Percentiles rank a stretch among this genome's conserved stretches.
Conservation (phyloP, 1,140 invertebrate genomes). For the Philotrypesis tridentata region DNA sequence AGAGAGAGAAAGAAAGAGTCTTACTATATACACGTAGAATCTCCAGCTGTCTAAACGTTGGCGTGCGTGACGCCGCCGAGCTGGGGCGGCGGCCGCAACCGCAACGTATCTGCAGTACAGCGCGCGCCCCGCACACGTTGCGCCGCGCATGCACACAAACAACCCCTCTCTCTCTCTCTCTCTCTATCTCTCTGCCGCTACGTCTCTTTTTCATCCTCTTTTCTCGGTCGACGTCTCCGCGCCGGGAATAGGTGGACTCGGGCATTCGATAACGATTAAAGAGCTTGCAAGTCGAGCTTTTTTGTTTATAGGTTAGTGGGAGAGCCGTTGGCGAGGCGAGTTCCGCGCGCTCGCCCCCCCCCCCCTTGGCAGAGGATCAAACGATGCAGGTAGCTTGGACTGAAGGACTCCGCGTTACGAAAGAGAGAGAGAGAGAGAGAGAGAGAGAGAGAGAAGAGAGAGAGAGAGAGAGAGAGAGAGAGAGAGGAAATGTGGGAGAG, state of each 20-base stretch:
- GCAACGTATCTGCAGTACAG: constrained; percentile 67
- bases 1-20: no score
- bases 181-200: no score
- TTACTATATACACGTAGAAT: no score
- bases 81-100: constrained; percentile 56
- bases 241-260: no score
- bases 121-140: no score
- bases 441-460: background rate
- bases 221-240: background rate
- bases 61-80: background rate
- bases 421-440: background rate
- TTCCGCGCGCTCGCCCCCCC: no score
- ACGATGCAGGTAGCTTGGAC: background rate
- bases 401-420: background rate
- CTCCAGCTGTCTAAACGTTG: no score
- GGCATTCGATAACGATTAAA: background rate
- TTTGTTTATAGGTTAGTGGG: constrained; percentile 13
- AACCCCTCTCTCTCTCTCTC: background rate
- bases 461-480: no score
- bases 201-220: background rate
- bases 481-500: no score
- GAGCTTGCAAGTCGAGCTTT: background rate
- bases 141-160: constrained; percentile 23
- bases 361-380: constrained; percentile 12
- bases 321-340: background rate